phyloP scores from a whole-genome alignment of 2,888 invertebrate genomes.

The Petrophora chlorosata region DNA sequence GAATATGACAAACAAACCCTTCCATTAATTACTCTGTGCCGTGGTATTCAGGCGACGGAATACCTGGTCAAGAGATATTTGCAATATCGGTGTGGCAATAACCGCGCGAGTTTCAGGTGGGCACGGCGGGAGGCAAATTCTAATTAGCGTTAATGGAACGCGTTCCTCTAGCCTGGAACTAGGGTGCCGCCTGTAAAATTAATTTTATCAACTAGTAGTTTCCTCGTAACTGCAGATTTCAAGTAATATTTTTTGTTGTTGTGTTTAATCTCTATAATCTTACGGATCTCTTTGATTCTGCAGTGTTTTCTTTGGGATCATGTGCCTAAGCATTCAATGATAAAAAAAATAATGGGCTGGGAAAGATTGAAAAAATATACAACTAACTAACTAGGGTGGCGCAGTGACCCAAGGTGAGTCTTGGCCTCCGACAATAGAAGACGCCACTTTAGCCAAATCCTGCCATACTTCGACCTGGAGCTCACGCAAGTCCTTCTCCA shows the following conservation, averaged over 20 bases:
- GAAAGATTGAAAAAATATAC: too few relatives aligned
- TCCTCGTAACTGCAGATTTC: background rate
- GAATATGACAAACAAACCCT: background rate
- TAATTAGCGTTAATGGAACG: conserved; percentile 77
- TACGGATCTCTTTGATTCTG: too few relatives aligned
- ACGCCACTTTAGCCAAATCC: too few relatives aligned
- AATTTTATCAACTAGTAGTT: conserved; percentile 21
- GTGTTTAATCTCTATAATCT: too few relatives aligned
- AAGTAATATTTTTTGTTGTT: background rate
- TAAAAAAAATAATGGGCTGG: too few relatives aligned
- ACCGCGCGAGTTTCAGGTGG: conserved; percentile 34
- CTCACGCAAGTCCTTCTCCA: too few relatives aligned
- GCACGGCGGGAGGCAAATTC: conserved; percentile 56
- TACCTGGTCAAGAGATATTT: conserved; percentile 20
- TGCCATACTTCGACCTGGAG: too few relatives aligned
- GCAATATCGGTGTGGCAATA: conserved; percentile 31
- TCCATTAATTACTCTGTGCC: background rate
- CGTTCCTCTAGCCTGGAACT: conserved; percentile 61
- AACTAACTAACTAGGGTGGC: too few relatives aligned
- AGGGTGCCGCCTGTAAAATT: conserved; percentile 46
- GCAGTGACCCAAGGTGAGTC: too few relatives aligned
- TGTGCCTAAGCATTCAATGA: too few relatives aligned
- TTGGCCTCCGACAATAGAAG: too few relatives aligned
- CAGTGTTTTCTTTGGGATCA: too few relatives aligned
- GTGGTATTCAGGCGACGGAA: conserved; percentile 5